Conservation (phyloP, 2,797 vertebrate genomes). For the Melanotaenia parkinsoni region DNA sequence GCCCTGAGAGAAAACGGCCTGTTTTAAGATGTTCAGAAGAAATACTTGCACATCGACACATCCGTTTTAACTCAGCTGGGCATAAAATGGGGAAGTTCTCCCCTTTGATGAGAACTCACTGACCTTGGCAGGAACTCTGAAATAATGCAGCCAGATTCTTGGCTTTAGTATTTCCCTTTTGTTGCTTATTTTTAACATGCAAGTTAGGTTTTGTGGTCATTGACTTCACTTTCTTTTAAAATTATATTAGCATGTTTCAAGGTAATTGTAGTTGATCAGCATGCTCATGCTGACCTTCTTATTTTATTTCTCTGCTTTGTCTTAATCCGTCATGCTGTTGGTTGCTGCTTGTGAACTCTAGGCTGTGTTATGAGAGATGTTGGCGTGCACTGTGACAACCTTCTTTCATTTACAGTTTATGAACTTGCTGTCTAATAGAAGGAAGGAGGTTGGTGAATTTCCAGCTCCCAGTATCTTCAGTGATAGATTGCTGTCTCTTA, state of each 20-base stretch:
- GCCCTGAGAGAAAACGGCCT: conserved; percentile 72
- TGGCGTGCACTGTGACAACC: conserved; percentile 40
- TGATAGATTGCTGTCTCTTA: conserved; percentile 54
- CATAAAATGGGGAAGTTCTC: conserved; percentile 73
- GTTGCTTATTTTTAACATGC: conserved; percentile 62
- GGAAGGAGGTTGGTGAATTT: conserved; percentile 35
- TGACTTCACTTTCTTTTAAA: conserved; percentile 44
- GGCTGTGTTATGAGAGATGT: conserved; percentile 19
- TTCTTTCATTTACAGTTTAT: conserved; percentile 48
- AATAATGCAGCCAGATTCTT: conserved; percentile 50
- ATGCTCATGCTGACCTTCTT: neutral
- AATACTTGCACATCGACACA: conserved; percentile 67
- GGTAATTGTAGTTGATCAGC: conserved; percentile 22
- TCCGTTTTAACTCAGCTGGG: conserved; percentile 74
- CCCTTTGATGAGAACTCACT: conserved; percentile 70
- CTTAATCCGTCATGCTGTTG: conserved; percentile 9
- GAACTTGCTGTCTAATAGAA: conserved; percentile 44
- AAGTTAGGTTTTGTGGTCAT: conserved; percentile 27
- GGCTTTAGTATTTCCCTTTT: conserved; percentile 53
- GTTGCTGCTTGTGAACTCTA: conserved; percentile 12
- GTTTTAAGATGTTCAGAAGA: conserved; percentile 77
- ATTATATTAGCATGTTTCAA: conserved; percentile 18
- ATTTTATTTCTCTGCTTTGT: conserved; percentile 15
- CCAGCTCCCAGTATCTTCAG: conserved; percentile 17
- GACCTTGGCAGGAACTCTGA: conserved; percentile 76